Evolutionary conservation across 2,888 invertebrate species (phyloP), one percentile per base, ranked within the genome.

Genomic region (Boloria euphrosyne): DNA sequence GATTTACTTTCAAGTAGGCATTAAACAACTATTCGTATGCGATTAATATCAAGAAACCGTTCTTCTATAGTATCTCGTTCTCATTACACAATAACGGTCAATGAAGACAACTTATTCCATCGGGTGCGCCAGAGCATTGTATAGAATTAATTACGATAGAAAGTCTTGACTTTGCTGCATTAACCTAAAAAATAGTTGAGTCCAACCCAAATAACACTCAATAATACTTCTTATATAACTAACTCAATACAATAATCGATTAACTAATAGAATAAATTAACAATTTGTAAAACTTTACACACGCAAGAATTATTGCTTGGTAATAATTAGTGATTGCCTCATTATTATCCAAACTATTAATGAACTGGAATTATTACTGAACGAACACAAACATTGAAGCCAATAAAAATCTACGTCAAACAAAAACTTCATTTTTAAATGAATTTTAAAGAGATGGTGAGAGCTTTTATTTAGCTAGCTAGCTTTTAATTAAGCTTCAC

Each of bases 81-180:
- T 71, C 67, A 66, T 73, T 73, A 68, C 72, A 72, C 71, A 72
- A 71, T 68, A 71, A 71, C 74, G 68, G 70, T 71, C 66, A 66
- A 68, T 59, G 64, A 67, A 69, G 69, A 62, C 62, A 62, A 69
- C 68, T 62, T 68, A 73, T 74, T 71, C 73, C 53, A 68, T 53
- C 66, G 63, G 69, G 71, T 68, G 66, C 67, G 62, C 54, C 66
- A 14, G 62, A 64, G 67, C 68, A 66, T 62, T 47, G 70, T 62
- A 43, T 59, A 60, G 72, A 74, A 73, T 74, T 71, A 69, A 72
- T 74, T 73, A 71, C 22, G 58, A 62, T 74, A 72, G 74, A 74
- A 73, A 74, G 74, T 70, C 49, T 60, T 59, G 62, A 63, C 61
- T 67, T 68, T 31, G 49, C 58, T 59, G 64, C 68, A 65, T 69